Evolutionary conservation across 2,888 invertebrate genomes (phyloP).

Genomic region (Apantesis nais): DNA sequence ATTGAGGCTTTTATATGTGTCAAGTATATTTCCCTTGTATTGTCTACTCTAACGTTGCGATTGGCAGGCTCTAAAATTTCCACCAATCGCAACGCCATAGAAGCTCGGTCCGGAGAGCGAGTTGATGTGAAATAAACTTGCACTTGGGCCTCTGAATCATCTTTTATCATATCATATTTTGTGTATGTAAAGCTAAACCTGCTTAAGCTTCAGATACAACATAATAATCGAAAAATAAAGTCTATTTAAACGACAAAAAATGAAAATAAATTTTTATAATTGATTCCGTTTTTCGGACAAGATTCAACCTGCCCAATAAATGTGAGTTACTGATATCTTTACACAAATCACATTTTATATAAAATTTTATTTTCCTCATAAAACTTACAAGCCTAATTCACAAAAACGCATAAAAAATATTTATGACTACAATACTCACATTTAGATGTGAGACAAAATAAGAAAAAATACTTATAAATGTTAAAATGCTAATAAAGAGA

Average conservation of each 20-base stretch:
- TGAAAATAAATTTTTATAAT: background rate
- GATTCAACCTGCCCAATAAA: conserved; percentile 7
- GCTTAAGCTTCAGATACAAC: background rate
- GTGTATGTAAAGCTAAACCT: no score
- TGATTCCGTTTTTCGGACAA: background rate
- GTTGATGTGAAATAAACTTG: no score
- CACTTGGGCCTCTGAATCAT: background rate
- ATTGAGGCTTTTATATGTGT: background rate
- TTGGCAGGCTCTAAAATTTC: no score
- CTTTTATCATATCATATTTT: no score
- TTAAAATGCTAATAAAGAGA: conserved; percentile 11
- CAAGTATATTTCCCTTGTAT: background rate
- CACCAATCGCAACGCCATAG: no score
- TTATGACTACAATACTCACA: conserved; percentile 29
- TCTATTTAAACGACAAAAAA: background rate
- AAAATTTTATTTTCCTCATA: conserved; percentile 20
- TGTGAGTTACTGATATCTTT: conserved; percentile 8
- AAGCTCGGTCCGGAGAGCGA: no score
- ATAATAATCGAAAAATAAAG: background rate
- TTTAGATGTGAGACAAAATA: conserved; percentile 31
- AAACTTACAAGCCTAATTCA: conserved; percentile 15
- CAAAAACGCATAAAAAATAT: conserved; percentile 37
- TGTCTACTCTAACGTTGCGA: background rate
- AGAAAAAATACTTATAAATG: conserved; percentile 23
- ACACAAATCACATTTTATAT: conserved; percentile 10